These are phyloP conservation scores for Lytechinus pictus DNA, from an alignment of 35 echinoderm and acorn worm genomes.

Conservation along the genomic window DNA sequence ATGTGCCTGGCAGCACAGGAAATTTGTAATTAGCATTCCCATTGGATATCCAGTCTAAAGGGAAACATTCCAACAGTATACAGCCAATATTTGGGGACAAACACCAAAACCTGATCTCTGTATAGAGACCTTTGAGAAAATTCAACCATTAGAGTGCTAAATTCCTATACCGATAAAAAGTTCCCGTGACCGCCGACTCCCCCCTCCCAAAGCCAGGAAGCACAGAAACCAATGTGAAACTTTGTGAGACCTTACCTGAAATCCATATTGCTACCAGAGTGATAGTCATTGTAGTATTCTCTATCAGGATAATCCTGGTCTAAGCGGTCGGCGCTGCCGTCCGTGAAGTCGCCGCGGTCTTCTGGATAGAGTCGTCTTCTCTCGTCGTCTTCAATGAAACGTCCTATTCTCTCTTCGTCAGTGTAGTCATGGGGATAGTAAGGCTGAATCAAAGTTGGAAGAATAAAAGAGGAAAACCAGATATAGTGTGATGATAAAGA, in stretches of 20 bases:
- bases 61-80: too few species aligned
- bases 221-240: neutral
- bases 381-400: neutral
- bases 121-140: too few species aligned
- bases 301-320: constrained; percentile 16
- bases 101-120: too few species aligned
- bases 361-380: constrained; percentile 38
- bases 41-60: too few species aligned
- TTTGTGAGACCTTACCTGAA: neutral
- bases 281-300: constrained; percentile 45
- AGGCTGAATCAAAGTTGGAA: neutral
- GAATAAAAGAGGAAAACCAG: neutral
- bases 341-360: constrained; percentile 31
- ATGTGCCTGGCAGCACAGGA: too few species aligned
- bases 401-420: constrained; percentile 28
- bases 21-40: too few species aligned
- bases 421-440: constrained; percentile 25
- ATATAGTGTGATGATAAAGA: too few species aligned
- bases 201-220: neutral
- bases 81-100: too few species aligned
- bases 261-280: constrained; percentile 34
- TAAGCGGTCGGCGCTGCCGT: constrained; percentile 30
- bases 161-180: too few species aligned
- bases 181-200: too few species aligned
- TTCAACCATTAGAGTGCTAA: too few species aligned